Evolutionary conservation across 2,113 vertebrate species (phyloP).

Genomic region (Barnardius zonarius): DNA sequence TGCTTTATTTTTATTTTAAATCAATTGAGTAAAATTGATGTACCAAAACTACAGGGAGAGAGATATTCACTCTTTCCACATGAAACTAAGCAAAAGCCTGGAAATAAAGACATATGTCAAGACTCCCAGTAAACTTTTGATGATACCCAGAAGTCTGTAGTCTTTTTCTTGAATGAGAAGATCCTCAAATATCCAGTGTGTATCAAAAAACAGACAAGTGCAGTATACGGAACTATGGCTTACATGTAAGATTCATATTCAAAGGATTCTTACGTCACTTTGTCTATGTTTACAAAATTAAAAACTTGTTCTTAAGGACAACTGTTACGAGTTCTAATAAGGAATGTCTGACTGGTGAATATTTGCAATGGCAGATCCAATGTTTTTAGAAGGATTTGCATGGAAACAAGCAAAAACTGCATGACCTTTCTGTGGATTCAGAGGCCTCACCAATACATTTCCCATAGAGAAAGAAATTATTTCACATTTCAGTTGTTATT

Average conservation of each 20-base stretch:
- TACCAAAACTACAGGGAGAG: background rate
- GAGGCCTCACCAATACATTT: background rate
- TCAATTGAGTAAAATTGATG: background rate
- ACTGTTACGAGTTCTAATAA: background rate
- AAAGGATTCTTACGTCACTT: background rate
- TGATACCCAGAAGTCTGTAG: background rate
- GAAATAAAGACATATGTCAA: background rate
- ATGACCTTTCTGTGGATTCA: background rate
- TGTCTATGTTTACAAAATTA: background rate
- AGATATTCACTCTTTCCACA: background rate
- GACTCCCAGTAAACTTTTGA: background rate
- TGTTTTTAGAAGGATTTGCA: background rate
- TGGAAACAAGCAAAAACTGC: background rate
- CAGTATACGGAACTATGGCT: background rate
- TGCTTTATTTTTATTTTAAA: background rate
- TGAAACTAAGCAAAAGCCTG: background rate
- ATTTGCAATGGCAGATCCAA: background rate
- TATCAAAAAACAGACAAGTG: background rate
- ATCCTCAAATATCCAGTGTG: background rate
- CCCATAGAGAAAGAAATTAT: background rate
- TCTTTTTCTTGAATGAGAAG: background rate
- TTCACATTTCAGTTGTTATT: background rate
- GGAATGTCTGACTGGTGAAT: background rate
- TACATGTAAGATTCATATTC: background rate
- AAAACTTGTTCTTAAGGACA: background rate